Conservation (phyloP, 1,140 invertebrate species). For the Schlechtendalia chinensis region DNA sequence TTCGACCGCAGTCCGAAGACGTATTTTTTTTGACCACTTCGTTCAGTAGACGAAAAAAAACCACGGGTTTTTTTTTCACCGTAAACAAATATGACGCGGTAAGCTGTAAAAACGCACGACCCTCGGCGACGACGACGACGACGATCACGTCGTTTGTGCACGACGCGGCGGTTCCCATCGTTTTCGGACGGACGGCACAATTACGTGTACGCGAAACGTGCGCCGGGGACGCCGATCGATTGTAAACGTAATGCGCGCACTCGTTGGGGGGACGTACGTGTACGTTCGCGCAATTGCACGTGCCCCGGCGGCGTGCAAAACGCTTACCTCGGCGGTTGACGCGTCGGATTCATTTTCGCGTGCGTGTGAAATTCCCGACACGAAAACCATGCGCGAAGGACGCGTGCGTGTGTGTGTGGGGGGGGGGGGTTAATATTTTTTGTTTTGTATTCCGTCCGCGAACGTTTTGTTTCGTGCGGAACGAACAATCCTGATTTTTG, state of each 20-base stretch:
- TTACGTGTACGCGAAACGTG: too few relatives aligned
- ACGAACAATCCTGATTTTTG: too few relatives aligned
- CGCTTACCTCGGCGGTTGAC: neutral
- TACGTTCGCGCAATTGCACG: neutral
- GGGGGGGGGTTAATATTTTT: too few relatives aligned
- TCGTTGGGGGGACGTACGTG: neutral
- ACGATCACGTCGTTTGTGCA: too few relatives aligned
- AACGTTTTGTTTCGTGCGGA: too few relatives aligned
- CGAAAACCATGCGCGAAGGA: too few relatives aligned
- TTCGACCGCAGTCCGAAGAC: too few relatives aligned
- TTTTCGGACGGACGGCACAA: neutral
- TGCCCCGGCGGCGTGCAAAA: neutral
- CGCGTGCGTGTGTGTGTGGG: too few relatives aligned
- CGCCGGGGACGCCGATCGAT: too few relatives aligned
- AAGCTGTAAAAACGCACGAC: neutral
- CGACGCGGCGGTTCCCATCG: slow-evolving; percentile 18
- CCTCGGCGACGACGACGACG: neutral
- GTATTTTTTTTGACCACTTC: too few relatives aligned
- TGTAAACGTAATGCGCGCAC: neutral
- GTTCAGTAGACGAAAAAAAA: neutral
- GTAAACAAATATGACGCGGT: neutral
- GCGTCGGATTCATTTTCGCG: neutral
- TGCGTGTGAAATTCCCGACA: neutral
- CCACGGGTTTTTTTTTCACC: too few relatives aligned
- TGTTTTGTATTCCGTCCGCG: too few relatives aligned